These are phyloP conservation scores for Hecatera dysodea DNA, from an alignment of 2,888 invertebrate genomes.

Conservation along the genomic window DNA sequence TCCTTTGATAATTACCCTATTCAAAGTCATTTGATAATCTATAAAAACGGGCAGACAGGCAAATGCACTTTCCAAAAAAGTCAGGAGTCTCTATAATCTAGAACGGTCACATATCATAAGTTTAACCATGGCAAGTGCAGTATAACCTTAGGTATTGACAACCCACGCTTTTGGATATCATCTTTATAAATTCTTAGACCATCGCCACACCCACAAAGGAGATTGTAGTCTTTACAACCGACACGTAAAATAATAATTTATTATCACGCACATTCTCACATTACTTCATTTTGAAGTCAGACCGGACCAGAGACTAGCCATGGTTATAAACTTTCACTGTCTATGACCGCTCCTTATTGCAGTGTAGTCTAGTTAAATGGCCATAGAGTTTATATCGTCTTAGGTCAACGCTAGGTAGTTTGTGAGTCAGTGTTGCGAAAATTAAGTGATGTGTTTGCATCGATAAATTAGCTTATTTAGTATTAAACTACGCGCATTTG, in stretches of 20 bases:
- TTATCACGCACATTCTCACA: slow-evolving; percentile 27
- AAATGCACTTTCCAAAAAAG: background rate
- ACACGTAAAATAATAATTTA: slow-evolving; percentile 40
- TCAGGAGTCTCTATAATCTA: background rate
- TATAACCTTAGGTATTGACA: background rate
- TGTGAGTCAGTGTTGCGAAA: slow-evolving; percentile 47
- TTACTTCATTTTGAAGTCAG: slow-evolving; percentile 32
- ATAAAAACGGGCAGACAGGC: no score
- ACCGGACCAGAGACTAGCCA: slow-evolving; percentile 22
- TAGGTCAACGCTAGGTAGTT: slow-evolving; percentile 43
- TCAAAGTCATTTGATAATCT: no score
- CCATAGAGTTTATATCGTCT: slow-evolving; percentile 39
- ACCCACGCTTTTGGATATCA: background rate
- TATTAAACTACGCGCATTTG: background rate
- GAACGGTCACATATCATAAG: background rate
- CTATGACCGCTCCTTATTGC: slow-evolving; percentile 39
- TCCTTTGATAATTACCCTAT: no score
- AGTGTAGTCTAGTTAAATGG: slow-evolving; percentile 36
- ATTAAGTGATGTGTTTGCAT: slow-evolving; percentile 44
- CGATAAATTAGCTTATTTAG: slow-evolving; percentile 6
- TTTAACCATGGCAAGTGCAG: background rate
- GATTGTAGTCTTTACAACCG: slow-evolving; percentile 18
- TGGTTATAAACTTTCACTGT: slow-evolving; percentile 49
- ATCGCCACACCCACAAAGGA: slow-evolving; percentile 27
- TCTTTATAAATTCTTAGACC: slow-evolving; percentile 1